Conservation (phyloP, 2,888 invertebrate genomes). For the Drosophila formosana region DNA sequence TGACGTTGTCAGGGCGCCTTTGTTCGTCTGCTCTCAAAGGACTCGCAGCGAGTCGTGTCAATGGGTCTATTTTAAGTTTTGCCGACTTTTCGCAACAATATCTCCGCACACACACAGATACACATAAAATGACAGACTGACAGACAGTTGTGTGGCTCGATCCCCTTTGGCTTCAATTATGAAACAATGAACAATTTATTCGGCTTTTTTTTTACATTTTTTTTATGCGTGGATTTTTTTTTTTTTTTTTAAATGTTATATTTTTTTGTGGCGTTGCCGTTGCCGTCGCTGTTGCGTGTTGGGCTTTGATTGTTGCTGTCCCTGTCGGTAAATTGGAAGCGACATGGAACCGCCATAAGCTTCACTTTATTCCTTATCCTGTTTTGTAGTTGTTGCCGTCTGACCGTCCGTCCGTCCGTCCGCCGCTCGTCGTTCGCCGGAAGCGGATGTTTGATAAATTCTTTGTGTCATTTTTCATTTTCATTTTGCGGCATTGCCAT, state of each 20-base stretch:
- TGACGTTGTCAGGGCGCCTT: background rate
- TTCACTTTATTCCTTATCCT: slow-evolving; percentile 39
- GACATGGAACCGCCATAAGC: slow-evolving; percentile 35
- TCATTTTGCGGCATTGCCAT: slow-evolving; percentile 36
- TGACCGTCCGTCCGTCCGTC: slow-evolving; percentile 1
- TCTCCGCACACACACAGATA: background rate
- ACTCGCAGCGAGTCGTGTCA: slow-evolving; percentile 14
- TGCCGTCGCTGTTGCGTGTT: background rate
- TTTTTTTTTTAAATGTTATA: background rate
- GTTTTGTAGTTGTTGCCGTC: slow-evolving; percentile 21
- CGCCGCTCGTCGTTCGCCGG: slow-evolving; percentile 44
- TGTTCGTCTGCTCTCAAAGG: background rate
- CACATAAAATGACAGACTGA: background rate
- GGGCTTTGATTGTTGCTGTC: slow-evolving; percentile 4
- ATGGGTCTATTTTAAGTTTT: slow-evolving; percentile 19
- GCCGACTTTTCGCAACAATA: background rate
- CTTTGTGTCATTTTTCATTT: slow-evolving; percentile 63
- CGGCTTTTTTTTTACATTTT: background rate
- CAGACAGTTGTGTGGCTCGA: background rate
- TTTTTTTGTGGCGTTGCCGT: too few species aligned
- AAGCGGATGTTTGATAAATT: slow-evolving; percentile 75
- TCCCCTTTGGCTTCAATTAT: slow-evolving; percentile 30
- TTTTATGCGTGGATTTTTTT: background rate
- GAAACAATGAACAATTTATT: slow-evolving; percentile 35
- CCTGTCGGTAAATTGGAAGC: slow-evolving; percentile 31